Percentiles rank a stretch among this genome's conserved stretches.
These are phyloP conservation scores for Ornithoptera alexandrae DNA, from an alignment of 2,888 invertebrate species.

Conservation along the genomic window DNA sequence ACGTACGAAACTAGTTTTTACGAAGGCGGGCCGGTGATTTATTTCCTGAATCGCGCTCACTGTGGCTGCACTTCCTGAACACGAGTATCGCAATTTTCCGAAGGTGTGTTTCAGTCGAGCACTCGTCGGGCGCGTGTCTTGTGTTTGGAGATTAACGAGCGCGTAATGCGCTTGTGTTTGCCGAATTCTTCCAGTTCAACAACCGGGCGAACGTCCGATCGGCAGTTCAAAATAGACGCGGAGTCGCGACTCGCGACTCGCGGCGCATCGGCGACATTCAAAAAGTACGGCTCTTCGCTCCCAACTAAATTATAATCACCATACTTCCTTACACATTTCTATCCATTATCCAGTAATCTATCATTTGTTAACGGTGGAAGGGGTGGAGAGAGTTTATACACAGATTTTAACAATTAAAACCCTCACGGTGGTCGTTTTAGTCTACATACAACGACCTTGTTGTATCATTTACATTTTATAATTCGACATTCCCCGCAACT, in stretches of 20 bases:
- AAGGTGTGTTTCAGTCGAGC: constrained; percentile 32
- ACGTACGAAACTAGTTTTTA: constrained; percentile 5
- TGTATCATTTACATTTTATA: too few relatives aligned
- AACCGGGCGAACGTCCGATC: constrained; percentile 74
- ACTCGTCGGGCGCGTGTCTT: constrained; percentile 50
- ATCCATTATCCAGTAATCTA: too few relatives aligned
- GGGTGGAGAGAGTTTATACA: too few relatives aligned
- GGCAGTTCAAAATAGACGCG: constrained; percentile 76
- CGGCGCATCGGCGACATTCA: constrained; percentile 49
- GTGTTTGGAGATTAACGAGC: constrained; percentile 66
- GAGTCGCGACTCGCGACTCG: constrained; percentile 47
- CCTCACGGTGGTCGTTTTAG: too few relatives aligned
- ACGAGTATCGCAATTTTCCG: constrained; percentile 27
- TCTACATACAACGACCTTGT: too few relatives aligned
- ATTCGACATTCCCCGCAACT: too few relatives aligned
- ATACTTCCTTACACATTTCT: too few relatives aligned
- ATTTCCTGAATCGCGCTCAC: constrained; percentile 24
- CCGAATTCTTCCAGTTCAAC: constrained; percentile 79
- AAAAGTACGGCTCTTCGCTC: constrained; percentile 43
- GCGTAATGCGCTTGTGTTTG: constrained; percentile 74
- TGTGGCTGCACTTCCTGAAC: constrained; percentile 27
- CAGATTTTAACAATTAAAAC: too few relatives aligned
- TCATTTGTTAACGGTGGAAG: too few relatives aligned
- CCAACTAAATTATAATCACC: too few relatives aligned
- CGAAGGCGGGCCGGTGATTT: constrained; percentile 28